phyloP scores from a whole-genome alignment of 2,888 invertebrate genomes.

The Rhagonycha fulva region DNA sequence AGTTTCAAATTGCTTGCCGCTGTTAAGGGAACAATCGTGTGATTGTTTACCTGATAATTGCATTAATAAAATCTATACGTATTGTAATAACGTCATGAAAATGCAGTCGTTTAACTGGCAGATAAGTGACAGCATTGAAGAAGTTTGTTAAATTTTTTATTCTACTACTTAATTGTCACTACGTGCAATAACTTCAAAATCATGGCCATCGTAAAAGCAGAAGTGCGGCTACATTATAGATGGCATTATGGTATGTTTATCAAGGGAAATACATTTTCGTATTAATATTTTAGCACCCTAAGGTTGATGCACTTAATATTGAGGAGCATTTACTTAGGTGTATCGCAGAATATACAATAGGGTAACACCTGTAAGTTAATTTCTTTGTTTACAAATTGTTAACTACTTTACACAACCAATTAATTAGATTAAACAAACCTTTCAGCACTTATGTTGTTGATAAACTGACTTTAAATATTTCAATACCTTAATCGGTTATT shows the following conservation, averaged over 20 bases:
- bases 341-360: background rate
- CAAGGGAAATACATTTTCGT: slow-evolving; percentile 3
- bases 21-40: background rate
- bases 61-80: background rate
- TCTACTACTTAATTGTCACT: no score
- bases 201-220: background rate
- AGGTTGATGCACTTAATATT: background rate
- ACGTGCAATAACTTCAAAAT: background rate
- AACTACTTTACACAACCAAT: background rate
- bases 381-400: background rate
- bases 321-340: background rate
- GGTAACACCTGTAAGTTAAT: background rate
- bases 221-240: background rate
- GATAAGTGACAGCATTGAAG: no score
- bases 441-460: background rate
- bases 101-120: no score
- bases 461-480: background rate
- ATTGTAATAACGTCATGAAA: no score
- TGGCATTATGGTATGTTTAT: background rate
- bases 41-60: background rate
- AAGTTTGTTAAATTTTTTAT: no score
- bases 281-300: background rate
- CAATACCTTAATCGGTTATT: background rate
- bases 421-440: background rate
- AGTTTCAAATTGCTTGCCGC: background rate